Conservation (phyloP, 2,113 vertebrate species). For the Cyprinodon variegatus region DNA sequence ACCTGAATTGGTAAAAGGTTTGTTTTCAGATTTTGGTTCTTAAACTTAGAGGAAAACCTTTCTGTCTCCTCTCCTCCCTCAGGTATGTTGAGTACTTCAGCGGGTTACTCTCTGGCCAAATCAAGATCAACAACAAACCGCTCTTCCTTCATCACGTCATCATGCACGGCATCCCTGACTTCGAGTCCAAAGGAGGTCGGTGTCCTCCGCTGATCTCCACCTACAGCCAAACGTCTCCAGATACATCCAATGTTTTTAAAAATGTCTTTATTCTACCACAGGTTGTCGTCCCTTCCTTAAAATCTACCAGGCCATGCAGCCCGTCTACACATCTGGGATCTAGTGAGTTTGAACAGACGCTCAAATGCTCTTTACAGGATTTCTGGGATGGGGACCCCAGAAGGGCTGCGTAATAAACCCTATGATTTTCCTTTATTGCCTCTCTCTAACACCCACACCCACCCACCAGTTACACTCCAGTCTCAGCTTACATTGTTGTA, state of each 20-base stretch:
- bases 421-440: constrained; percentile 58
- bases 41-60: background rate
- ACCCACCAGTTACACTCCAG: constrained; percentile 33
- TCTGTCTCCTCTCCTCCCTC: constrained; percentile 6
- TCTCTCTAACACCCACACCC: constrained; percentile 25
- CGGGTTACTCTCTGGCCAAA: constrained; percentile 92
- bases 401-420: constrained; percentile 59
- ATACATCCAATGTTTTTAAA: background rate
- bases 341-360: constrained; percentile 85
- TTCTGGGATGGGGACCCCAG: constrained; percentile 50
- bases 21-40: no score
- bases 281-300: constrained; percentile 98
- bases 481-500: constrained; percentile 49
- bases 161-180: constrained; percentile 98
- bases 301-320: constrained; percentile 99
- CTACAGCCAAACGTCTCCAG: background rate
- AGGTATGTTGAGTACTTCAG: constrained; percentile 99
- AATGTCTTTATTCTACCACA: constrained; percentile 62
- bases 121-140: constrained; percentile 99
- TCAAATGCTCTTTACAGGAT: constrained; percentile 61
- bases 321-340: constrained; percentile 98
- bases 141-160: constrained; percentile 97
- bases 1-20: no score
- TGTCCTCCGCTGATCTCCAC: background rate
- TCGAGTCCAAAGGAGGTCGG: constrained; percentile 93